phyloP scores from a whole-genome alignment of 2,113 vertebrate genomes.

The Menidia beryllina region DNA sequence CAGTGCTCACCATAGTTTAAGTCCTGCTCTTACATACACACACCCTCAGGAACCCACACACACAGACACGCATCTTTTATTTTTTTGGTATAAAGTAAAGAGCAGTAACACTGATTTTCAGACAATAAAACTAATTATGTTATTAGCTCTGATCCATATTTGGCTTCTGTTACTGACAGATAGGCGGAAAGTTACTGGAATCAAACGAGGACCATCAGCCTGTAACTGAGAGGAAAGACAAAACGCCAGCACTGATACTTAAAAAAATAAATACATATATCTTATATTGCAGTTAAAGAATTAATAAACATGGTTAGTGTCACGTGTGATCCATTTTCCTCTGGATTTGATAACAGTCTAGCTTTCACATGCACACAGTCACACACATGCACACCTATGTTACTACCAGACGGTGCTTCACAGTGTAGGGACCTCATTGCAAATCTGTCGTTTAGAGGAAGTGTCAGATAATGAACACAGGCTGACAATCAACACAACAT shows the following conservation, averaged over 20 bases:
- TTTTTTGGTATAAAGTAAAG: slow-evolving; percentile 72
- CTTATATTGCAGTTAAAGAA: slow-evolving; percentile 61
- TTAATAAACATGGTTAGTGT: slow-evolving; percentile 40
- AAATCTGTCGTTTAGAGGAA: slow-evolving; percentile 32
- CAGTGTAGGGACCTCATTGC: slow-evolving; percentile 68
- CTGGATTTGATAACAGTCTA: slow-evolving; percentile 48
- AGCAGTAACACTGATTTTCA: slow-evolving; percentile 45
- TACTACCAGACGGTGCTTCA: slow-evolving; percentile 53
- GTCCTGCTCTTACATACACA: slow-evolving; percentile 47
- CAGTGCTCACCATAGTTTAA: slow-evolving; percentile 69
- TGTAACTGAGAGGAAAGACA: slow-evolving; percentile 8
- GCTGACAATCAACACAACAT: slow-evolving; percentile 42
- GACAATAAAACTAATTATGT: slow-evolving; percentile 37
- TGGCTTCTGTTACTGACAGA: slow-evolving; percentile 60
- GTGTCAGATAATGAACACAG: slow-evolving; percentile 44
- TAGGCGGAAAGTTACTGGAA: slow-evolving; percentile 11
- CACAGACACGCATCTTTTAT: slow-evolving; percentile 35
- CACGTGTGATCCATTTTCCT: slow-evolving; percentile 21
- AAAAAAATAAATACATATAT: slow-evolving; percentile 63
- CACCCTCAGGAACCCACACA: slow-evolving; percentile 19
- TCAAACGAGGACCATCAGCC: slow-evolving; percentile 26
- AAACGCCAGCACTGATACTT: slow-evolving; percentile 34
- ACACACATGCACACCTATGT: slow-evolving; percentile 18
- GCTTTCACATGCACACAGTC: slow-evolving; percentile 21
- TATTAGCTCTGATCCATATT: slow-evolving; percentile 67